Base-by-base conservation (phyloP, 2,113 vertebrate genomes). In the Paramormyrops kingsleyae region DNA sequence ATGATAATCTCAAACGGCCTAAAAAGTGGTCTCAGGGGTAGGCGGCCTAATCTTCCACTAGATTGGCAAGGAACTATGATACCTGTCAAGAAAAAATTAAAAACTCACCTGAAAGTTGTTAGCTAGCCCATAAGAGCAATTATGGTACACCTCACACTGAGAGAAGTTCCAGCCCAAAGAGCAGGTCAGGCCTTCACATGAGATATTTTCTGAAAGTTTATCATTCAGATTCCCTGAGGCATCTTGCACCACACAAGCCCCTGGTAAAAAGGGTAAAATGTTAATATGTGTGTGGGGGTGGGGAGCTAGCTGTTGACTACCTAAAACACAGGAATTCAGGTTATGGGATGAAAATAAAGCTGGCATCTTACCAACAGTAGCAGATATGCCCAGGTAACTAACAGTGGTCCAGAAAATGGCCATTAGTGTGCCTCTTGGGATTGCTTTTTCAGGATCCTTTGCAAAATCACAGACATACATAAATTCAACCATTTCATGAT, bases 151-250 rank as follows among this genome's bases (percentile, higher is more conserved):
- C 17, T 44, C 35, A 52, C 95, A 97, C 5, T 90, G 53, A 0
- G 94, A 94, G 89, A 96, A 97, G 92, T 96, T 95, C 95, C 95
- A 96, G 89, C 95, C 95, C 9, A 94, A 87, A 0, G 47, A n/a
- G 85, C 95, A 96, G n/a, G 88, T 93, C 70, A 94, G 84, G 24
- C 94, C 94, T 4, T 94, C 90, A 47, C 95, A 96, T 0, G 56
- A 91, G 0, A 91, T 91, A 0, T 95, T 96, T 42, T 90, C 70
- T 1, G 90, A n/a, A 49, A 94, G 21, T 6, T 92, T 91, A 90
- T 96, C 94, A n/a, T 90, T 96, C 2, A 92, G 3, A 47, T 91
- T 95, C 24, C 96, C 96, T 4, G 95, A 95, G 39, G 95, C 96
- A 0, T 96, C 93, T 3, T 94, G 91, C 49, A 96, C 83, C 74